phyloP scores from a whole-genome alignment of 2,113 vertebrate genomes.

The Dendrocopos noguchii region DNA sequence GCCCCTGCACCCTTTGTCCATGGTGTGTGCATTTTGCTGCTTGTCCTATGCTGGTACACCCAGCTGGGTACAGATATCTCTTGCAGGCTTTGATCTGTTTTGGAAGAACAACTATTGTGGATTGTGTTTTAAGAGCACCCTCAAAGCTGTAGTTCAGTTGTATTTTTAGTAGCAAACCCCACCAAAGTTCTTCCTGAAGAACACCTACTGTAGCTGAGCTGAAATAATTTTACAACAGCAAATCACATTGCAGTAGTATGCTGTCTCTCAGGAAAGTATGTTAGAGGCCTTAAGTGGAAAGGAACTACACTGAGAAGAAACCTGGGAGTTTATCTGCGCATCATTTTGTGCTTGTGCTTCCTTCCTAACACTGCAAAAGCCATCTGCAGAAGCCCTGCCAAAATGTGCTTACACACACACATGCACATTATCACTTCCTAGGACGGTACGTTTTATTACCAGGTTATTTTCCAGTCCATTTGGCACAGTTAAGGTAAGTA shows the following conservation, averaged over 20 bases:
- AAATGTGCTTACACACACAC: slow-evolving; percentile 59
- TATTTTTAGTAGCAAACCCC: slow-evolving; percentile 14
- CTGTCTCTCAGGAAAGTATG: neutral
- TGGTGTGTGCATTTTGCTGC: fast-evolving
- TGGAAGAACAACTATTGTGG: neutral
- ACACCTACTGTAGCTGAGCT: neutral
- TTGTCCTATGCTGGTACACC: neutral
- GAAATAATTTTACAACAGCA: neutral
- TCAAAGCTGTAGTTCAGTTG: neutral
- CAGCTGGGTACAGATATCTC: neutral
- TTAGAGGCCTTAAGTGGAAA: neutral
- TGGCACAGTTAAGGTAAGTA: slow-evolving; percentile 81
- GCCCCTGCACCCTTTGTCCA: neutral
- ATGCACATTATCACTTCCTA: slow-evolving; percentile 67
- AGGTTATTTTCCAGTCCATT: slow-evolving; percentile 85
- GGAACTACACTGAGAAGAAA: neutral
- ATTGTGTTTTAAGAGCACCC: neutral
- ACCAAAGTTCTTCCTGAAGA: neutral
- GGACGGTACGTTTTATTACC: slow-evolving; percentile 74
- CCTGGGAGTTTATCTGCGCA: slow-evolving; percentile 57
- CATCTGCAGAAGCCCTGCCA: slow-evolving; percentile 24
- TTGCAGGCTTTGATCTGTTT: neutral
- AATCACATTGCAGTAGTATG: neutral
- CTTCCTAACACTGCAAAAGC: slow-evolving; percentile 59
- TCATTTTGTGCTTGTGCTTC: slow-evolving; percentile 52